phyloP scores from a whole-genome alignment of 2,888 invertebrate species.

The Penaeus monodon region DNA sequence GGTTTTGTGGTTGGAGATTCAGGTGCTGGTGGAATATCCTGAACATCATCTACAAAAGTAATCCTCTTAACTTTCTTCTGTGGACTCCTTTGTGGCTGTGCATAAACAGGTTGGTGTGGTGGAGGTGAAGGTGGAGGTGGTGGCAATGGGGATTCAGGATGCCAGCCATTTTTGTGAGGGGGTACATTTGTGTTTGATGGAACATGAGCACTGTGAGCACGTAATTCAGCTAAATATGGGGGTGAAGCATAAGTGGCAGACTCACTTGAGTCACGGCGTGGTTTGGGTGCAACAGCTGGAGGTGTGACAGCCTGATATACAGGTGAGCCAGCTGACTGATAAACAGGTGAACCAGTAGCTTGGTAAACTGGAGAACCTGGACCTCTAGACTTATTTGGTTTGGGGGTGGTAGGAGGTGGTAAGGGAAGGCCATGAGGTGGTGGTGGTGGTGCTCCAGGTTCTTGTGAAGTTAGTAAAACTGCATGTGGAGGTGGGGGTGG shows the following conservation, averaged over 20 bases:
- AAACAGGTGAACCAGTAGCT: neutral
- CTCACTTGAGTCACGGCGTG: slow-evolving; percentile 43
- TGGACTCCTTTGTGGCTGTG: slow-evolving; percentile 61
- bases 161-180: slow-evolving; percentile 44
- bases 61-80: slow-evolving; percentile 61
- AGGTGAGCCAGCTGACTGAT: slow-evolving; percentile 35
- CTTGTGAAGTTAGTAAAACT: slow-evolving; percentile 23
- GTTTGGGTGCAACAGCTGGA: slow-evolving; percentile 64
- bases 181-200: slow-evolving; percentile 23
- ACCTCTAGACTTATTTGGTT: slow-evolving; percentile 43
- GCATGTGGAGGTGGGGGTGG: slow-evolving; percentile 65
- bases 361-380: slow-evolving; percentile 26
- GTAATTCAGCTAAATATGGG: slow-evolving; percentile 52
- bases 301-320: slow-evolving; percentile 44
- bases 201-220: slow-evolving; percentile 34
- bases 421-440: slow-evolving; percentile 64
- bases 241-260: slow-evolving; percentile 43
- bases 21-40: slow-evolving; percentile 68
- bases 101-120: slow-evolving; percentile 53
- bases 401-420: slow-evolving; percentile 57
- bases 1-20: slow-evolving; percentile 53
- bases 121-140: slow-evolving; percentile 55
- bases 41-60: slow-evolving; percentile 65
- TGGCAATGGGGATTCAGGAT: slow-evolving; percentile 52
- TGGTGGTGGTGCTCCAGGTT: slow-evolving; percentile 65